A percentile compares a stretch with the other conserved stretches of the same genome.
Evolutionary conservation across 1,140 invertebrate species (phyloP).

Genomic region (Teleogryllus occipitalis): DNA sequence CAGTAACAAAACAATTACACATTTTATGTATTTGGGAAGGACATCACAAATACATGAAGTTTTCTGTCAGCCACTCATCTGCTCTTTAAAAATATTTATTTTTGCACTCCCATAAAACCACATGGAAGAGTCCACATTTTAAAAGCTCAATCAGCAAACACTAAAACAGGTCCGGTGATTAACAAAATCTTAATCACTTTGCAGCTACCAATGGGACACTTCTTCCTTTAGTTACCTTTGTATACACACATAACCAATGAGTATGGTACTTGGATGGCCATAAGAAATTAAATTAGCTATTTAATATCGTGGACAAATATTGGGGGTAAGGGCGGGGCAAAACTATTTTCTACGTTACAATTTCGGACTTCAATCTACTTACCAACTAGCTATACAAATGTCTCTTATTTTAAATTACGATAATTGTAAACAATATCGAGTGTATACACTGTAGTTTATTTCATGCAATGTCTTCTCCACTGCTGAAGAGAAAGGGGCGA

Average conservation of each 20-base stretch:
- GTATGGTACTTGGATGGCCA: constrained; percentile 3
- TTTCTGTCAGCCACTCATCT: constrained; percentile 3
- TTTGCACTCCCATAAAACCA: neutral
- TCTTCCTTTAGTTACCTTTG: constrained; percentile 2
- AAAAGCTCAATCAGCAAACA: neutral
- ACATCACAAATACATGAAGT: neutral
- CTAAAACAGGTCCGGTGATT: constrained; percentile 3
- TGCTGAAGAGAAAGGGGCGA: neutral
- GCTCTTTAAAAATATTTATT: constrained; percentile 2
- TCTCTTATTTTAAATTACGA: constrained; percentile 20
- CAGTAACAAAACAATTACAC: neutral
- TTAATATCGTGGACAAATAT: constrained; percentile 14
- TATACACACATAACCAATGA: neutral
- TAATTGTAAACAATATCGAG: constrained; percentile 23
- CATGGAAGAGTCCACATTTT: neutral
- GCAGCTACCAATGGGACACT: constrained; percentile 7
- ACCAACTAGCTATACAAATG: constrained; percentile 24
- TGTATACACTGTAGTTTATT: constrained; percentile 10
- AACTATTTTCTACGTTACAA: constrained; percentile 16
- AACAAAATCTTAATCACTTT: constrained; percentile 13
- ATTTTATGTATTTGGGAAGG: neutral
- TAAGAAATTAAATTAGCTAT: constrained; percentile 8
- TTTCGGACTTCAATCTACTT: constrained; percentile 18
- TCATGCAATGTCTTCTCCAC: neutral
- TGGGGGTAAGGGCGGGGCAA: constrained; percentile 8